Conservation (phyloP, 2,888 invertebrate genomes). For the Dynastes grantii region DNA sequence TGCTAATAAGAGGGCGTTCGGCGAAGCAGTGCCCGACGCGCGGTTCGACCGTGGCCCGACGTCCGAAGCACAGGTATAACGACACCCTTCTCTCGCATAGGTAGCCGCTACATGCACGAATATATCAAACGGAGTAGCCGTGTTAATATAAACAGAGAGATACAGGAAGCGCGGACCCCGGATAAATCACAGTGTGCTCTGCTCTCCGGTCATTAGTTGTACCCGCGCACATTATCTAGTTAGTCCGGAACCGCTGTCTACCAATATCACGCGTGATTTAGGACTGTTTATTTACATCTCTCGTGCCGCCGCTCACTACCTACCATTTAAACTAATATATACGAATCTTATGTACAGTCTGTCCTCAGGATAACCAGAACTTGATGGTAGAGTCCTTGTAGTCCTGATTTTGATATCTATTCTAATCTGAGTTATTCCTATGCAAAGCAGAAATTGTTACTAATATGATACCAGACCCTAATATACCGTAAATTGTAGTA, state of each 20-base stretch:
- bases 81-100: slow-evolving; percentile 18
- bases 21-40: background rate
- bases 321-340: slow-evolving; percentile 52
- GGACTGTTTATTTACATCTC: slow-evolving; percentile 60
- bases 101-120: slow-evolving; percentile 58
- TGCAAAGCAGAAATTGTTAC: too few relatives aligned
- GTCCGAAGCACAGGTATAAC: slow-evolving; percentile 13
- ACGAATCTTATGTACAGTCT: slow-evolving; percentile 4
- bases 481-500: too few relatives aligned
- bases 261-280: slow-evolving; percentile 63
- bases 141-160: slow-evolving; percentile 65
- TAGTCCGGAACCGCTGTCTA: slow-evolving; percentile 65
- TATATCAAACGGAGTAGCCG: slow-evolving; percentile 66
- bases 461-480: too few relatives aligned
- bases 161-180: slow-evolving; percentile 64
- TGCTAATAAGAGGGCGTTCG: slow-evolving; percentile 65
- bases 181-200: slow-evolving; percentile 69
- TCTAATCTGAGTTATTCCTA: too few relatives aligned
- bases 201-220: slow-evolving; percentile 70
- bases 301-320: slow-evolving; percentile 34
- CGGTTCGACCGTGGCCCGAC: background rate
- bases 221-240: slow-evolving; percentile 68
- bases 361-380: background rate
- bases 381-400: background rate
- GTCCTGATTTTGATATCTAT: background rate